Evolutionary conservation across 2,797 vertebrate species (phyloP), one percentile per base, ranked within the genome.

Genomic region (Cossypha heuglini): DNA sequence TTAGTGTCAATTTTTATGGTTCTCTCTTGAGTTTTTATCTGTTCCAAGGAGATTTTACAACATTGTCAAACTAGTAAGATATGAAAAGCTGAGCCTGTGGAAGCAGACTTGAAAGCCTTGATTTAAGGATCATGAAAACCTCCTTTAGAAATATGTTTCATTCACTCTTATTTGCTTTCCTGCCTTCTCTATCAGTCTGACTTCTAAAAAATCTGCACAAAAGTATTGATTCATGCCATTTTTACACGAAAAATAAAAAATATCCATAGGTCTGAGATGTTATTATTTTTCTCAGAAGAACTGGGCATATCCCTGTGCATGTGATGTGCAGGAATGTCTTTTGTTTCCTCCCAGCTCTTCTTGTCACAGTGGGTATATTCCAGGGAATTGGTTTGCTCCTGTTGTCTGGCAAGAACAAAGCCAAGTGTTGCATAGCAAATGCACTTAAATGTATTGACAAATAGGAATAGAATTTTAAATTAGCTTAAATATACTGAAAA

Each of bases 11-110:
- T 57, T 83, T 68, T 86, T 48, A 51, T 52, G 72, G 42, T 58
- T 79, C 35, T 76, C 45, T 87, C 64, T 72, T 45, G 87, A 88
- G 40, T 86, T 86, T 89, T 86, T 35, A n/a, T 66, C 71, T 77
- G 25, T 59, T 90, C 28, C 25, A 37, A 43, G 29, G 11, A 78
- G 66, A 80, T 93, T 91, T 93, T 75, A 46, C 57, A 68, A 29
- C 46, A 14, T 4, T 48, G 62, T 51, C 75, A 73, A 9, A 37
- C 7, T 16, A 16, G n/a, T 21, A 24, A 57, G 62, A 26, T 59
- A 26, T 4, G 38, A 88, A 63, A 71, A 86, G 25, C 46, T 62
- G 59, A 93, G 35, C 52, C 21, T 82, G 2, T 0, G 1, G 31
- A 74, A 52, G 63, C 29, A 66, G 51, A 74, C 29, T 66, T 62